A percentile compares a stretch with the other conserved stretches of the same genome.
phyloP scores from a whole-genome alignment of 2,113 vertebrate species.

The Emydura subglobosa region DNA sequence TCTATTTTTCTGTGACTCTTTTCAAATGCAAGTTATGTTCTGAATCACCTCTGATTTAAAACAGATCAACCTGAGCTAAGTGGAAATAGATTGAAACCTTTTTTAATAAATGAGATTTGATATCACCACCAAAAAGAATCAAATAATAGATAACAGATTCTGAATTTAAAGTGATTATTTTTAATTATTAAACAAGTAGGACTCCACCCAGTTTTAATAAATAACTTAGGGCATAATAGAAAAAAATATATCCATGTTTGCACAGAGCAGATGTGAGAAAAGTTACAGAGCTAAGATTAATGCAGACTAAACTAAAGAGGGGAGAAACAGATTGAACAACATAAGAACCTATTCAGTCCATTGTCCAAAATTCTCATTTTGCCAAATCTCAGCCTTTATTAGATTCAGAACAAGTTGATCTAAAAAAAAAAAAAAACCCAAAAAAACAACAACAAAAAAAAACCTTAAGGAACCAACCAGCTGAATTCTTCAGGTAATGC shows the following conservation, averaged over 20 bases:
- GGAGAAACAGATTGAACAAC: background rate
- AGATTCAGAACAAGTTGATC: too few relatives aligned
- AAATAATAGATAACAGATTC: slow-evolving; percentile 5
- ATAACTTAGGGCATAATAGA: background rate
- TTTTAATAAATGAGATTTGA: slow-evolving; percentile 20
- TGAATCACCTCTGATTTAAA: background rate
- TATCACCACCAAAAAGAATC: background rate
- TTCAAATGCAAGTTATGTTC: background rate
- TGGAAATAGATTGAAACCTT: background rate
- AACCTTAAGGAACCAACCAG: background rate
- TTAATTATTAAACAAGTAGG: background rate
- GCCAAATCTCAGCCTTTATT: background rate
- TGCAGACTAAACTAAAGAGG: background rate
- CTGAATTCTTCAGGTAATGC: background rate
- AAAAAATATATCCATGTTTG: background rate
- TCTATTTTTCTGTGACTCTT: background rate
- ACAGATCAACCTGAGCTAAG: background rate
- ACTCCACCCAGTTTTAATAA: background rate
- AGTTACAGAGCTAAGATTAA: background rate
- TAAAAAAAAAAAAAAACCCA: background rate
- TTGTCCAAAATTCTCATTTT: background rate
- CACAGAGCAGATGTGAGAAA: background rate
- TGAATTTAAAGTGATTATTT: background rate
- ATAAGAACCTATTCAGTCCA: background rate
- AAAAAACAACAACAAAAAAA: background rate